Percentiles rank a stretch among this genome's conserved stretches.
These are phyloP conservation scores for Zhuqinia jingwanae DNA, from an alignment of 2,888 invertebrate species.

Conservation along the genomic window DNA sequence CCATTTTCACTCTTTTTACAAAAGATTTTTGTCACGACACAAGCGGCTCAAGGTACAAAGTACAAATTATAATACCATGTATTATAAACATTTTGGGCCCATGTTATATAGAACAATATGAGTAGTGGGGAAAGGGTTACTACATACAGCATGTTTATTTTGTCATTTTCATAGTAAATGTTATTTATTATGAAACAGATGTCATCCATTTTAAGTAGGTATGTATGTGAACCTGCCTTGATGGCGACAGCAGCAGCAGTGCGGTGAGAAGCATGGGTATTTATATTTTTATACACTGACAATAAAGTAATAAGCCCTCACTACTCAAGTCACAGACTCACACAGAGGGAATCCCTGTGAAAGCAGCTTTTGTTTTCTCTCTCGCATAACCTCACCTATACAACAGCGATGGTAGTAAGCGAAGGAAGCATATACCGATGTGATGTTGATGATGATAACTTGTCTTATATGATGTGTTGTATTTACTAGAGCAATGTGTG, in stretches of 20 bases:
- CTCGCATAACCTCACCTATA: neutral
- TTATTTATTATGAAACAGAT: constrained; percentile 41
- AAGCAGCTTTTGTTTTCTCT: constrained; percentile 21
- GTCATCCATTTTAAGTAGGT: constrained; percentile 10
- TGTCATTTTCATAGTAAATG: neutral
- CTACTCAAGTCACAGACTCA: neutral
- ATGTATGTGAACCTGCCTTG: neutral
- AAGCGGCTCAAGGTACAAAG: neutral
- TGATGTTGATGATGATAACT: constrained; percentile 3
- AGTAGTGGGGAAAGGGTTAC: no score
- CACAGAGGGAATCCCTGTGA: neutral
- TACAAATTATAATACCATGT: neutral
- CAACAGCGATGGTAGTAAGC: neutral
- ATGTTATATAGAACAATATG: no score
- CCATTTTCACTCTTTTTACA: neutral
- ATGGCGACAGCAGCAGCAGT: no score
- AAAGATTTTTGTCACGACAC: constrained; percentile 8
- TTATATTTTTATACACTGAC: neutral
- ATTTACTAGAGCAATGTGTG: neutral
- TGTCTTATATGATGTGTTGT: constrained; percentile 11
- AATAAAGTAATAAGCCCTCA: constrained; percentile 25
- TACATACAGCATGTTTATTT: no score
- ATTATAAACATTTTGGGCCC: no score
- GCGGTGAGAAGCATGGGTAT: neutral
- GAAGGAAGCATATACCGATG: neutral